Conservation (phyloP, 2,113 vertebrate species). For the Formicarius rufipectus region DNA sequence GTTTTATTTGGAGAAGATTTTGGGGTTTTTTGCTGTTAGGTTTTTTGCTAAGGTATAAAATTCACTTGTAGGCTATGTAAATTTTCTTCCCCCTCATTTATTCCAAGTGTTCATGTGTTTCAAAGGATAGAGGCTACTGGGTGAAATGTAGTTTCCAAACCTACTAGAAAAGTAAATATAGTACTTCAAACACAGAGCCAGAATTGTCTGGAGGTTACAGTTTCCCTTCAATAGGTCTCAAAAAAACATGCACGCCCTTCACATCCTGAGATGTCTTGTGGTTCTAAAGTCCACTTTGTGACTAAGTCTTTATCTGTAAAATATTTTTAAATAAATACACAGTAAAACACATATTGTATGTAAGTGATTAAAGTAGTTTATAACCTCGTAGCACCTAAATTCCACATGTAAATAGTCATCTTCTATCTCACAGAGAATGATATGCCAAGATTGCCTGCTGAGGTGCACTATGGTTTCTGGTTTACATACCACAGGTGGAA, state of each 20-base stretch:
- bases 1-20: neutral
- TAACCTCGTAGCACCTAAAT: neutral
- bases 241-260: accelerated
- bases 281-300: neutral
- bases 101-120: neutral
- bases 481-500: neutral
- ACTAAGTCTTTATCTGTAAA: neutral
- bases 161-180: neutral
- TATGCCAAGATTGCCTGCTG: neutral
- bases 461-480: neutral
- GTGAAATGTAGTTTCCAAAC: neutral
- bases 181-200: neutral
- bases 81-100: neutral
- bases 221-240: neutral
- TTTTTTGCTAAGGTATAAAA: neutral
- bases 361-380: neutral
- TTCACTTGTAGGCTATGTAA: neutral
- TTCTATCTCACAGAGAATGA: neutral
- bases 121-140: neutral
- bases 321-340: neutral
- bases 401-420: neutral
- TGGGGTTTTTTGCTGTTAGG: neutral
- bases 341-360: neutral
- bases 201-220: neutral
- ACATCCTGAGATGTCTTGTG: neutral